phyloP scores from a whole-genome alignment of 2,888 invertebrate genomes.

The Trachelus troglodyta region DNA sequence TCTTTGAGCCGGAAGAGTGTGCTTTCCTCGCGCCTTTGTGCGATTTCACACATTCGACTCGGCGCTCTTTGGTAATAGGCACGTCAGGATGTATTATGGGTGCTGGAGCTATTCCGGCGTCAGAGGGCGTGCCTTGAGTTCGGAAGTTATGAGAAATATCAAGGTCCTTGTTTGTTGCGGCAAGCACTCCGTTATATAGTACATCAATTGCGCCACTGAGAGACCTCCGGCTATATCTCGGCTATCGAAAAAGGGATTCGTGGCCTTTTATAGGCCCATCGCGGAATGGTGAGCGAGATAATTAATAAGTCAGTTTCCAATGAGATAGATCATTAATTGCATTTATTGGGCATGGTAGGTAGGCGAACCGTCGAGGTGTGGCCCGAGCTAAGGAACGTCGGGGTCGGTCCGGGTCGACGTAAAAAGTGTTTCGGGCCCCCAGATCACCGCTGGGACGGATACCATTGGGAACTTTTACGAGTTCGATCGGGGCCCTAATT shows the following conservation, averaged over 20 bases:
- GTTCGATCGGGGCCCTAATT: constrained; percentile 59
- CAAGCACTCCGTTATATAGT: background rate
- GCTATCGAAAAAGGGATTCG: background rate
- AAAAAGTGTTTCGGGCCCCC: constrained; percentile 1
- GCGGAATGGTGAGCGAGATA: constrained; percentile 26
- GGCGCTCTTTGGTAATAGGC: background rate
- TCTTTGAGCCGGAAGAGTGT: background rate
- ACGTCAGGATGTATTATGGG: background rate
- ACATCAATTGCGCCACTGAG: background rate
- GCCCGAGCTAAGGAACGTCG: constrained; percentile 33
- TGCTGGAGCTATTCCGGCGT: background rate
- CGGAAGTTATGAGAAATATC: background rate
- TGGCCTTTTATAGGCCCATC: background rate
- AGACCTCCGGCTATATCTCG: background rate
- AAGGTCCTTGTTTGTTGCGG: background rate
- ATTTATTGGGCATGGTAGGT: constrained; percentile 40
- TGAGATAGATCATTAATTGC: constrained; percentile 52
- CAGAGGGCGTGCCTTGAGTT: background rate
- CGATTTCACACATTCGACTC: background rate
- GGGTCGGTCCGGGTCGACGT: constrained; percentile 35
- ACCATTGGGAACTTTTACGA: constrained; percentile 51
- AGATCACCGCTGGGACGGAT: constrained; percentile 13
- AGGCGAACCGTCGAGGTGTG: constrained; percentile 26
- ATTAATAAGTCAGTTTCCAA: constrained; percentile 47
- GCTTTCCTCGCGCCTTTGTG: background rate